Base-by-base conservation (phyloP, 2,888 invertebrate genomes). In the Lutraria lutraria region DNA sequence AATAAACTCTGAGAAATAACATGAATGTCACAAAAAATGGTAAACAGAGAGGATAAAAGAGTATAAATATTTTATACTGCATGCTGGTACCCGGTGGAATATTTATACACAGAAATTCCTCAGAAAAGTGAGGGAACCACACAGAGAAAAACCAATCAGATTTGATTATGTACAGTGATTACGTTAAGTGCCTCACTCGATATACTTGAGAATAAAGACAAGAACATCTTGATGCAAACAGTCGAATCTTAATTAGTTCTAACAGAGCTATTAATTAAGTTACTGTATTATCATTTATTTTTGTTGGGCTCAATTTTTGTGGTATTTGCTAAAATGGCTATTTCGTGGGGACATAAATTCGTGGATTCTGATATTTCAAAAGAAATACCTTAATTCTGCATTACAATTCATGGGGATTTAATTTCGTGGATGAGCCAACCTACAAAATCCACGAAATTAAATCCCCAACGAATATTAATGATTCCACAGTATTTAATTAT, bases 81-180 rank as follows among this genome's bases (percentile, higher is more conserved):
- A 68, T 68, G 25, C 63, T 68, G 63, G 63, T 68, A 68, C 63
- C 63, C 25, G 63, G 43, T 12, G 25, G 63, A 68, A 68, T 25
- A 68, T 68, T 68, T 68, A 68, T 68, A 68, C 63, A 68, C 63
- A 68, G 63, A 68, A 68, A 68, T 68, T 68, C n/a, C 63, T 68
- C 63, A 2, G 25, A 8, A 6, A 68, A 25, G 63, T 68, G 63
- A 25, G 25, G 12, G 63, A 68, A 68, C 25, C 63, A 68, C 12
- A 25, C n/a, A 60, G 25, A 68, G 63, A 68, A 25, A 68, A 68
- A 68, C 63, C 12, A 68, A 68, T 25, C 25, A 4, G 25, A 3
- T 25, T 68, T 25, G 12, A 68, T 68, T 0, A 8, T 68, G 25
- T 25, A 25, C n/a, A 68, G 63, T 68, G 25, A n/a, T 10, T 63